These are phyloP conservation scores for Drosophila infuscata DNA, from an alignment of 2,888 invertebrate genomes.

Conservation along the genomic window DNA sequence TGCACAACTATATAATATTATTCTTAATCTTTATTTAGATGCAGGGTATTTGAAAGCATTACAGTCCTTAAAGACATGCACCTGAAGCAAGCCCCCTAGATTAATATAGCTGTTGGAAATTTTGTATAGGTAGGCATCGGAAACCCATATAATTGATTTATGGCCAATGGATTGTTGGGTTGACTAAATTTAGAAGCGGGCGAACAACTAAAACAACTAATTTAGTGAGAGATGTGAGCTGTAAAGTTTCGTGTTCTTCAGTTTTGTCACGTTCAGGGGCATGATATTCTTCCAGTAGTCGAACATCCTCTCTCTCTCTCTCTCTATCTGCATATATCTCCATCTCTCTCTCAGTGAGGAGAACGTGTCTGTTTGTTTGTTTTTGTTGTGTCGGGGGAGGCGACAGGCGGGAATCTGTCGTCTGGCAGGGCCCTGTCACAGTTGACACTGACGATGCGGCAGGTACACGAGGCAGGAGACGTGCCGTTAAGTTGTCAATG, in stretches of 20 bases:
- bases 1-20: background rate
- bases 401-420: slow-evolving; percentile 41
- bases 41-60: slow-evolving; percentile 22
- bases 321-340: background rate
- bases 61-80: slow-evolving; percentile 25
- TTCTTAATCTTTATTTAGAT: background rate
- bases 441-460: slow-evolving; percentile 79
- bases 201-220: slow-evolving; percentile 73
- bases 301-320: background rate
- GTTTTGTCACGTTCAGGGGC: slow-evolving; percentile 84
- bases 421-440: slow-evolving; percentile 69
- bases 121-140: slow-evolving; percentile 42
- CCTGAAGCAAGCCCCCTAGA: slow-evolving; percentile 45
- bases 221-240: slow-evolving; percentile 64
- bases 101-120: slow-evolving; percentile 22
- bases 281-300: slow-evolving; percentile 61
- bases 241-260: slow-evolving; percentile 72
- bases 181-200: slow-evolving; percentile 67
- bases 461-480: slow-evolving; percentile 65
- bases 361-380: slow-evolving; percentile 78
- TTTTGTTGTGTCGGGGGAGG: slow-evolving; percentile 49
- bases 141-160: slow-evolving; percentile 80
- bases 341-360: background rate
- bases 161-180: slow-evolving; percentile 78
- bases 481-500: slow-evolving; percentile 67